Conservation (phyloP, 2,797 vertebrate species). For the Malurus splendens region DNA sequence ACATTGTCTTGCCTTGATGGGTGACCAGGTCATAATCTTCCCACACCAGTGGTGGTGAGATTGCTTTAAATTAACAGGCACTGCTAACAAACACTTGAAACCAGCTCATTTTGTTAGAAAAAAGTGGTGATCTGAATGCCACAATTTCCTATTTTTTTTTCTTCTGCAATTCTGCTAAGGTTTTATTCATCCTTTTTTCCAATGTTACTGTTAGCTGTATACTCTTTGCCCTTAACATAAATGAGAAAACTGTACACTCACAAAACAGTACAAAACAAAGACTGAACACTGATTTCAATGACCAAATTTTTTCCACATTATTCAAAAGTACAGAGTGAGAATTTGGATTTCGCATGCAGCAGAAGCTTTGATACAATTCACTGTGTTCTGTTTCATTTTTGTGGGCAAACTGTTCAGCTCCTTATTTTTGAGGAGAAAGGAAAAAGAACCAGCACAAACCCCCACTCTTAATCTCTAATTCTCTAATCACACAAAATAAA, state of each 20-base stretch:
- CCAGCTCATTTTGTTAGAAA: background rate
- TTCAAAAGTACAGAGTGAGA: background rate
- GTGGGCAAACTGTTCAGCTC: background rate
- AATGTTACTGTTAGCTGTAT: background rate
- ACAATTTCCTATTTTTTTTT: background rate
- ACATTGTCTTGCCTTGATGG: background rate
- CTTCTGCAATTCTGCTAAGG: background rate
- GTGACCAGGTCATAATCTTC: background rate
- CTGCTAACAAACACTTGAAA: background rate
- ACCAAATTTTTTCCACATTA: background rate
- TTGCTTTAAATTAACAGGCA: background rate
- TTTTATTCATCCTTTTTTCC: background rate
- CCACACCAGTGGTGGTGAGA: background rate
- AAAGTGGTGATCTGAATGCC: background rate
- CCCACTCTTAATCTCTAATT: background rate
- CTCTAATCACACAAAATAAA: background rate
- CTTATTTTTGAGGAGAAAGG: background rate
- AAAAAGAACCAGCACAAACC: background rate
- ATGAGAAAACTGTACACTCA: background rate
- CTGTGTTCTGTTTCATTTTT: background rate
- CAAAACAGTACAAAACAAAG: background rate
- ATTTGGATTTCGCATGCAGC: background rate
- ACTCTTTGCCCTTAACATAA: background rate
- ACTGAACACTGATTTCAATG: background rate
- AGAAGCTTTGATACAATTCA: background rate